These are phyloP conservation scores for Garrulus glandarius DNA, from an alignment of 2,797 vertebrate genomes.

Conservation along the genomic window DNA sequence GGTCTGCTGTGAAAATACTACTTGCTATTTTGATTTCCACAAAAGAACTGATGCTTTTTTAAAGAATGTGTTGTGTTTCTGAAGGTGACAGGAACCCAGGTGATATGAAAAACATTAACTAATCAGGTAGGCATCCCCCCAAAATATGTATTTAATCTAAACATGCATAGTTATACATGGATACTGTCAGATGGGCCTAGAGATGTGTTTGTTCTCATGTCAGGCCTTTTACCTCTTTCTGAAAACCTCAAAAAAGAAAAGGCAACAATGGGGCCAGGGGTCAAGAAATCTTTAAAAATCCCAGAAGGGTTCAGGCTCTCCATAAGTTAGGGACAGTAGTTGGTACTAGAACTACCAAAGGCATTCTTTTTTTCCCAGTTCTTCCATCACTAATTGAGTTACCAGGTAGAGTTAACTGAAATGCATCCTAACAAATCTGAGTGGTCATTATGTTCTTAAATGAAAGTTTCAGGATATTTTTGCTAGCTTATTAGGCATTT, in stretches of 20 bases:
- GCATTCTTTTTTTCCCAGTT: background rate
- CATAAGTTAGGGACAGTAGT: background rate
- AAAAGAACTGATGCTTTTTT: background rate
- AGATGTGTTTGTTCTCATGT: background rate
- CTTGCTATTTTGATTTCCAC: background rate
- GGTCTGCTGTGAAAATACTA: background rate
- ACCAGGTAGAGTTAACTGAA: background rate
- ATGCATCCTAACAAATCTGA: background rate
- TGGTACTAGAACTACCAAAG: background rate
- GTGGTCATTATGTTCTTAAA: background rate
- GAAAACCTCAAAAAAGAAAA: background rate
- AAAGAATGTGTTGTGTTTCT: background rate
- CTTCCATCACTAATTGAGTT: background rate
- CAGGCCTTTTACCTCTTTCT: background rate
- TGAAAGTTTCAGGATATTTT: background rate
- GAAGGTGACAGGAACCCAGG: background rate
- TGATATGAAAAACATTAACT: background rate
- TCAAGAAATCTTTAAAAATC: background rate
- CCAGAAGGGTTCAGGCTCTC: background rate
- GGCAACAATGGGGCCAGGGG: background rate
- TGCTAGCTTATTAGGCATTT: background rate
- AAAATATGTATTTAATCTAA: background rate
- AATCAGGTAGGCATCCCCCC: background rate
- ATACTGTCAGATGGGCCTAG: background rate
- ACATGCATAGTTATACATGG: background rate